Evolutionary conservation across 2,888 invertebrate genomes (phyloP), one percentile per base, ranked within the genome.

Genomic region (Lapara coniferarum): DNA sequence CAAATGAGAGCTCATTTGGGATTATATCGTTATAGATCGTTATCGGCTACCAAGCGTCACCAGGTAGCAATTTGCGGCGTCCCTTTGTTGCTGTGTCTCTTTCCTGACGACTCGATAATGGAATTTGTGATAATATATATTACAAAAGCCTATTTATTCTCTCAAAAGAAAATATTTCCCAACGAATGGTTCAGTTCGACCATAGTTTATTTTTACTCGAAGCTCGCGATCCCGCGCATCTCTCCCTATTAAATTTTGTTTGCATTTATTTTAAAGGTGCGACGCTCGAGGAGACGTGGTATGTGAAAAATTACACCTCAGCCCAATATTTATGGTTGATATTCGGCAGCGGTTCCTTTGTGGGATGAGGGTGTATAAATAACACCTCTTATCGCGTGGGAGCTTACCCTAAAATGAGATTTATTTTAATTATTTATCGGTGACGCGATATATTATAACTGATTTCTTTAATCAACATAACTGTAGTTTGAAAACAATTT

Each of bases 181-280:
- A 84, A 85, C 85, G 90, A 91, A 89, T 89, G 90, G 86, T 83
- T 85, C 86, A 82, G 88, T 86, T 84, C 85, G 83, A 81, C 82
- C 85, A 85, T 92, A 89, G 85, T 93, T 93, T 93, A 92, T 93
- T 93, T 93, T 92, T 92, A 91, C 90, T 87, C 89, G 90, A 90
- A 90, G 90, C 81, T 81, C 86, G 92, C 92, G 89, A 89, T 91
- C 91, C 92, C 85, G 93, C 89, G 93, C 93, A 92, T 92, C 93
- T 93, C 92, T 93, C 93, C 93, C 93, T 93, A 93, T 93, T 93
- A 93, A 92, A 93, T 93, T 93, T 93, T 93, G 93, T 93, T 93
- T 93, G 93, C 93, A 93, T 93, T 93, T 93, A 93, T 93, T 93
- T 93, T 93, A 91, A 93, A 93, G 93, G 93, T 93, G 93, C 93